Evolutionary conservation across 2,797 vertebrate genomes (phyloP).

Genomic region (Momotus momota): DNA sequence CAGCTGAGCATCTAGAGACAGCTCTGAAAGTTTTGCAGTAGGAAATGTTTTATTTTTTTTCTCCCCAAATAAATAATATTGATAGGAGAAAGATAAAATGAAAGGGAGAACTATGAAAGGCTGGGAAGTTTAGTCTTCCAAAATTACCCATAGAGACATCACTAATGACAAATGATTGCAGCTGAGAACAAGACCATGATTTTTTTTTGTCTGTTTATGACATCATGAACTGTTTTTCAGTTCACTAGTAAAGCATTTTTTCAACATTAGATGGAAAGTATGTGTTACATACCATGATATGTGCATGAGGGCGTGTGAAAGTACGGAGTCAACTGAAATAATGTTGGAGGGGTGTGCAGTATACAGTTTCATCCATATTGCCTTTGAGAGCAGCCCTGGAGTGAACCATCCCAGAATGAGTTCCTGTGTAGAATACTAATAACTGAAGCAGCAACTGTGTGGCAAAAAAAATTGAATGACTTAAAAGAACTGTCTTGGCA

Average conservation of each 20-base stretch:
- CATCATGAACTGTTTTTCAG: not conserved
- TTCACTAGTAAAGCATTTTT: not conserved
- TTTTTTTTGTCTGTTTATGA: not conserved
- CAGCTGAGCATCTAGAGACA: not conserved
- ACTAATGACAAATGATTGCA: not conserved
- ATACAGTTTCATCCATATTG: not conserved
- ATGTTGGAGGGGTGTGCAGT: not conserved
- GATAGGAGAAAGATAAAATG: not conserved
- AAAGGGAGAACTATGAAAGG: not conserved
- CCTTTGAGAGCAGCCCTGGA: not conserved
- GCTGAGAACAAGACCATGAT: not conserved
- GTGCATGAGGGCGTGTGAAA: not conserved
- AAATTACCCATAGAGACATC: not conserved
- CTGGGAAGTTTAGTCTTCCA: not conserved
- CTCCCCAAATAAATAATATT: not conserved
- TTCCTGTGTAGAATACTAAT: not conserved
- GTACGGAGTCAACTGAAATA: not conserved
- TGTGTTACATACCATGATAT: not conserved
- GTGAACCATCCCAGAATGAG: not conserved
- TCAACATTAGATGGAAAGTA: not conserved
- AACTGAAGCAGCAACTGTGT: not conserved
- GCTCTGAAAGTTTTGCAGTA: not conserved
- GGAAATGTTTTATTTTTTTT: not conserved
- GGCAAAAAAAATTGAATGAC: not conserved
- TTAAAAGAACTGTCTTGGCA: not conserved